These are phyloP conservation scores for Chloebia gouldiae DNA, from an alignment of 2,113 vertebrate genomes.

Conservation along the genomic window DNA sequence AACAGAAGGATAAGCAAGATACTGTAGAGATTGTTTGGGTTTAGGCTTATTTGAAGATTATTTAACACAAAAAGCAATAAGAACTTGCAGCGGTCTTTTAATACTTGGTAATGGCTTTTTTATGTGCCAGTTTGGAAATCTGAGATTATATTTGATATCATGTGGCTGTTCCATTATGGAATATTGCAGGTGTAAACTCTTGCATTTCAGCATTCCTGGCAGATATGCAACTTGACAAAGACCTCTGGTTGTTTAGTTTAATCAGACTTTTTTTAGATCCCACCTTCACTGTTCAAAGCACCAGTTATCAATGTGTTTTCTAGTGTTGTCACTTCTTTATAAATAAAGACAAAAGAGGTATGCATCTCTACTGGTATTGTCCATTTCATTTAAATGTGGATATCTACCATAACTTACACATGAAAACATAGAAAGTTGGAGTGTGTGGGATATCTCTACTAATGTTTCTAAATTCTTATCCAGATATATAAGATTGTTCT, in stretches of 20 bases:
- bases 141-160: conserved; percentile 75
- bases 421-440: background rate
- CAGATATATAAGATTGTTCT: background rate
- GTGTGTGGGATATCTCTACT: background rate
- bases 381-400: conserved; percentile 43
- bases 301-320: conserved; percentile 74
- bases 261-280: conserved; percentile 32
- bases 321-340: conserved; percentile 79
- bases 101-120: conserved; percentile 60
- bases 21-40: conserved; percentile 40
- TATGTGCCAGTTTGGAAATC: conserved; percentile 68
- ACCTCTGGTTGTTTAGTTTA: conserved; percentile 57
- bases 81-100: conserved; percentile 64
- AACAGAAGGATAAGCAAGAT: conserved; percentile 33
- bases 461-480: background rate
- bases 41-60: conserved; percentile 65
- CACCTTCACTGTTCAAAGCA: background rate
- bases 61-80: conserved; percentile 73
- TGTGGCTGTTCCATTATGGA: conserved; percentile 63
- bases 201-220: conserved; percentile 70
- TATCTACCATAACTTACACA: background rate
- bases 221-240: conserved; percentile 60
- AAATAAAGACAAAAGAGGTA: conserved; percentile 70
- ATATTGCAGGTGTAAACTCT: conserved; percentile 66
- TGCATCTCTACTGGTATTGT: conserved; percentile 42